A percentile compares a stretch with the other conserved stretches of the same genome.
Evolutionary conservation across 2,888 invertebrate genomes (phyloP).

Genomic region (Pyrrhosoma nymphula): DNA sequence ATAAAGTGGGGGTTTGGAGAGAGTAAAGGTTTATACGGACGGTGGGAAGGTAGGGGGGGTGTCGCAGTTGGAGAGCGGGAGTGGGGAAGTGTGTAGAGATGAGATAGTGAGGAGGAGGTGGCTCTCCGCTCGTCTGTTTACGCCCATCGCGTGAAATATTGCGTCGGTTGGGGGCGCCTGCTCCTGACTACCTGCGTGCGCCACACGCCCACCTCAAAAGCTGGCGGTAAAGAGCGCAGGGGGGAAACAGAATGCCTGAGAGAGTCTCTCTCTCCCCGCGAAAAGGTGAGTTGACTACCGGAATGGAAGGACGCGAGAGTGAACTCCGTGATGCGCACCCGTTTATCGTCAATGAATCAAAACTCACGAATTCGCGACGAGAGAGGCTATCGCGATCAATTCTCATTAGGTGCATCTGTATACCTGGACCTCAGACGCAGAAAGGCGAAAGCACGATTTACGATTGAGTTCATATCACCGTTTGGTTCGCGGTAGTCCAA

Average conservation of each 20-base stretch:
- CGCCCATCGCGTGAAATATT: conserved; percentile 64
- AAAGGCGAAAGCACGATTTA: no score
- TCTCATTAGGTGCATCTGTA: neutral
- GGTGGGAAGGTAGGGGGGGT: neutral
- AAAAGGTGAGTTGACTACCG: neutral
- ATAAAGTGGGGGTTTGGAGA: neutral
- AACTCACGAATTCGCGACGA: neutral
- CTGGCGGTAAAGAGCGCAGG: neutral
- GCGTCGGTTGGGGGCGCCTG: conserved; percentile 21
- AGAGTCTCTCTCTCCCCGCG: no score
- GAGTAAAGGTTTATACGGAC: no score
- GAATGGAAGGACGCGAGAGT: neutral
- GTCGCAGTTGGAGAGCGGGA: neutral
- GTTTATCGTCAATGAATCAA: neutral
- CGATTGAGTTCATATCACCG: no score
- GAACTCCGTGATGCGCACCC: neutral
- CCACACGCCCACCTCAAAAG: neutral
- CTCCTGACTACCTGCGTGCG: no score
- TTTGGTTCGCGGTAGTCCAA: no score
- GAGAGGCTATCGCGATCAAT: neutral
- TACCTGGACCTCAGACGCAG: neutral
- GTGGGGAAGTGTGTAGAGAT: neutral
- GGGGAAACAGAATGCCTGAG: neutral
- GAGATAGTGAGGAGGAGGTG: neutral
- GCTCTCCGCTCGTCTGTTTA: neutral